Conservation (phyloP, 2,113 vertebrate genomes). For the Myrmophylax atrothorax region DNA sequence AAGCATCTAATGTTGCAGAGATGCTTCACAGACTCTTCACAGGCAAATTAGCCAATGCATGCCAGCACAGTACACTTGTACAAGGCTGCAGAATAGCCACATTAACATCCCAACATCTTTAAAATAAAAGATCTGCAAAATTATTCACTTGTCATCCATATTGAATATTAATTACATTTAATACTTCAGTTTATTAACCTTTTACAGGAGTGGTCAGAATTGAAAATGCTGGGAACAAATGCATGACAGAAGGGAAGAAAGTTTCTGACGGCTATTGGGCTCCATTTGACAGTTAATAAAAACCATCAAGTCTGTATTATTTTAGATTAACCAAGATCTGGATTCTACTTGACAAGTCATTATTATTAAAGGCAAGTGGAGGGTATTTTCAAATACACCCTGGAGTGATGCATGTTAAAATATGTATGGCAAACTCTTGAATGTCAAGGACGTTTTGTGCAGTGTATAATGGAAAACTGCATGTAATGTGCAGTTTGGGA, state of each 20-base stretch:
- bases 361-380: conserved; percentile 85
- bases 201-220: conserved; percentile 75
- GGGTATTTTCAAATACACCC: conserved; percentile 83
- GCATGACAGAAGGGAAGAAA: conserved; percentile 67
- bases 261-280: conserved; percentile 64
- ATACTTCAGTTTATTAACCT: conserved; percentile 76
- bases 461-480: conserved; percentile 71
- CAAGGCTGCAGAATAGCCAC: conserved; percentile 46
- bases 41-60: conserved; percentile 17
- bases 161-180: conserved; percentile 73
- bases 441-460: conserved; percentile 83
- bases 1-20: conserved; percentile 22
- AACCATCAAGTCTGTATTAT: conserved; percentile 77
- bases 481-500: conserved; percentile 78
- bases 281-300: conserved; percentile 82
- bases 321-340: conserved; percentile 80
- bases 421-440: conserved; percentile 76
- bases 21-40: conserved; percentile 46
- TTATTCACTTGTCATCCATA: conserved; percentile 50
- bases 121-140: conserved; percentile 70
- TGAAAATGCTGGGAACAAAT: conserved; percentile 67
- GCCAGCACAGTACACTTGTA: background rate
- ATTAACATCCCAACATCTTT: conserved; percentile 40
- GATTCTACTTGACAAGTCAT: conserved; percentile 83
- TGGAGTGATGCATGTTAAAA: conserved; percentile 81